A percentile compares a stretch with the other conserved stretches of the same genome.
Conservation (phyloP, 92 coral and sea anemone genomes). For the Paramuricea clavata region DNA sequence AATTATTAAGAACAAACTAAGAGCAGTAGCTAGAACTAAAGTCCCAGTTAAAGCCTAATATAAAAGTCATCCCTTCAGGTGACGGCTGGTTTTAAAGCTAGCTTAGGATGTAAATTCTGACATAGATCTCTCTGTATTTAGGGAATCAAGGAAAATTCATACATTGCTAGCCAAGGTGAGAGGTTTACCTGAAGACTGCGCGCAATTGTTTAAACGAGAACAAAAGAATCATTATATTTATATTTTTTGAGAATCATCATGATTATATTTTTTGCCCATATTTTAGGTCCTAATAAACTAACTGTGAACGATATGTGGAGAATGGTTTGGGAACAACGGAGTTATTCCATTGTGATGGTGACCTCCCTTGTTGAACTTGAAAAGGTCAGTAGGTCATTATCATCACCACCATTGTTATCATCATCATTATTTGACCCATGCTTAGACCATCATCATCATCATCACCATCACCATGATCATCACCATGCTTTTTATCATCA, state of each 20-base stretch:
- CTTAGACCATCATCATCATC: too few relatives aligned
- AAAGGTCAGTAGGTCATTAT: slow-evolving; percentile 41
- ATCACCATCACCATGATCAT: too few relatives aligned
- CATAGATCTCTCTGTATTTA: not conserved
- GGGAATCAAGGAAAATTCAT: slow-evolving; percentile 7
- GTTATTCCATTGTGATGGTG: slow-evolving; percentile 66
- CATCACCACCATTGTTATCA: not conserved
- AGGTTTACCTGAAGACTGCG: too few relatives aligned
- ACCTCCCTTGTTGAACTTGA: slow-evolving; percentile 65
- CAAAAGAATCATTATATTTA: too few relatives aligned
- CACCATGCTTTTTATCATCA: too few relatives aligned
- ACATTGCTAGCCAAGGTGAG: slow-evolving; percentile 41
- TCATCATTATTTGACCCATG: not conserved
- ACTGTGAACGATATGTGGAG: slow-evolving; percentile 70
- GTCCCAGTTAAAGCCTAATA: too few relatives aligned
- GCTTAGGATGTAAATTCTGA: not conserved
- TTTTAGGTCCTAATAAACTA: slow-evolving; percentile 53
- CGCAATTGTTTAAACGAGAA: too few relatives aligned
- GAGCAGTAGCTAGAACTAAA: too few relatives aligned
- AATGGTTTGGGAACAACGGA: slow-evolving; percentile 75
- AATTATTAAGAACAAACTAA: too few relatives aligned
- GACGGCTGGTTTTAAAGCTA: not conserved
- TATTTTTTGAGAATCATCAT: too few relatives aligned
- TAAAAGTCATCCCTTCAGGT: too few relatives aligned
- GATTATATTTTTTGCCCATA: not conserved